Base-by-base conservation (phyloP, 2,113 vertebrate genomes). In the Solea solea region DNA sequence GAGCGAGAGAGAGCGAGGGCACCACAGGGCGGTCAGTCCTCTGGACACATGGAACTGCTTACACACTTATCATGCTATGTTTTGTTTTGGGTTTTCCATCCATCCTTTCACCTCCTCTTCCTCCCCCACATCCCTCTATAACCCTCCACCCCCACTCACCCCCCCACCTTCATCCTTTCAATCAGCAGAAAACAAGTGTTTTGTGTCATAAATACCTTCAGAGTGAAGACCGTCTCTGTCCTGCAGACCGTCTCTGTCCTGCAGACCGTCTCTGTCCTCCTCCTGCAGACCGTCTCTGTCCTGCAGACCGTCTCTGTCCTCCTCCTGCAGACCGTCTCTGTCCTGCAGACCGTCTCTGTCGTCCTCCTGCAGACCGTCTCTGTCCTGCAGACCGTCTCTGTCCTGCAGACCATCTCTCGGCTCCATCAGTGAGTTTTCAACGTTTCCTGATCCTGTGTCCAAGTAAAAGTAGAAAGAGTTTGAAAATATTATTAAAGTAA, bases 41-140 rank as follows among this genome's bases (percentile, higher is more conserved):
- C 94, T 92, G 95, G 95, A 96, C 96, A 98, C 95, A 97, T 98
- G 96, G 96, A 97, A 96, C 95, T 96, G 95, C 95, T 98, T 97
- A 98, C 92, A 95, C 34, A 91, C 95, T 95, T 95, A 96, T 96
- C 95, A 96, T 97, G 96, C 95, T 91, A 96, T 95, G 95, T 96
- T 97, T 97, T 93, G 94, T 94, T 94, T 93, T 93, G 71, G 34
- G 66, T 80, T 82, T 88, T 83, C 80, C 84, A 82, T 80, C 54
- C 69, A 56, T 51, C 53, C 72, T 42, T 42, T 28, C 42, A 25
- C n/a, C 39, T 27, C 28, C 16, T 9, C 10, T 40, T 9, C 12
- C 9, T 10, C 15, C 46, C 39, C 41, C 15, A 28, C 46, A 1
- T 3, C 55, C 4, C 15, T n/a, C 15, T 56, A 28, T 3, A 21